These are phyloP conservation scores for Anarhynchus alexandrinus DNA, from an alignment of 2,113 vertebrate genomes.

Conservation along the genomic window DNA sequence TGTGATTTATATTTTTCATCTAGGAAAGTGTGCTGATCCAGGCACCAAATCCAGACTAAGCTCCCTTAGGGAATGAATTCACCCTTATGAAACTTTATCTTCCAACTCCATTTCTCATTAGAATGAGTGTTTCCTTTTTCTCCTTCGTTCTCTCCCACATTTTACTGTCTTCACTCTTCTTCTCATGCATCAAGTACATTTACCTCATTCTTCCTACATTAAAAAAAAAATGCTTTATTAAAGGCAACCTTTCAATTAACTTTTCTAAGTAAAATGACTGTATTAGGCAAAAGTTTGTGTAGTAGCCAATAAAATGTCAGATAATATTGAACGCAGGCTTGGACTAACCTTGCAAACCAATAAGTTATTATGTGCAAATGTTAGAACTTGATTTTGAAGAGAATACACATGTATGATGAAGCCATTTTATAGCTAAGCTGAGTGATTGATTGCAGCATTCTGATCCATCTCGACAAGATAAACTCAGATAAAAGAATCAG, in stretches of 20 bases:
- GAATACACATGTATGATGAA: conserved; percentile 69
- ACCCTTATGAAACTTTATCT: not conserved
- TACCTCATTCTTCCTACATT: not conserved
- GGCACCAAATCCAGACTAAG: not conserved
- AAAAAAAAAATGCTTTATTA: conserved; percentile 16
- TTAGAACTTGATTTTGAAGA: conserved; percentile 72
- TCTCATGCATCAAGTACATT: not conserved
- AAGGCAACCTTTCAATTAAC: conserved; percentile 57
- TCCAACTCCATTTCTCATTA: not conserved
- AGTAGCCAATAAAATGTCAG: conserved; percentile 70
- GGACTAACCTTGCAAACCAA: conserved; percentile 53
- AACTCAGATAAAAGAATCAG: conserved; percentile 74
- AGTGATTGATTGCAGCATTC: conserved; percentile 67
- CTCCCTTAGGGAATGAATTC: not conserved
- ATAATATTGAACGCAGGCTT: conserved; percentile 65
- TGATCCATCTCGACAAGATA: conserved; percentile 66
- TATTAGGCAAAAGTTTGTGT: conserved; percentile 69
- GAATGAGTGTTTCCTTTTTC: not conserved
- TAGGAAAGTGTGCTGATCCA: not conserved
- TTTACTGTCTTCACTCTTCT: not conserved
- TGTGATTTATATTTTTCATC: conserved; percentile 6
- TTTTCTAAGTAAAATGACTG: conserved; percentile 60
- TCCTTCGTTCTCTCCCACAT: not conserved
- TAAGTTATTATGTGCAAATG: conserved; percentile 73
- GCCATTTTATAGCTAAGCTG: conserved; percentile 62